phyloP scores from a whole-genome alignment of 2,797 vertebrate genomes.

The Avahi laniger region DNA sequence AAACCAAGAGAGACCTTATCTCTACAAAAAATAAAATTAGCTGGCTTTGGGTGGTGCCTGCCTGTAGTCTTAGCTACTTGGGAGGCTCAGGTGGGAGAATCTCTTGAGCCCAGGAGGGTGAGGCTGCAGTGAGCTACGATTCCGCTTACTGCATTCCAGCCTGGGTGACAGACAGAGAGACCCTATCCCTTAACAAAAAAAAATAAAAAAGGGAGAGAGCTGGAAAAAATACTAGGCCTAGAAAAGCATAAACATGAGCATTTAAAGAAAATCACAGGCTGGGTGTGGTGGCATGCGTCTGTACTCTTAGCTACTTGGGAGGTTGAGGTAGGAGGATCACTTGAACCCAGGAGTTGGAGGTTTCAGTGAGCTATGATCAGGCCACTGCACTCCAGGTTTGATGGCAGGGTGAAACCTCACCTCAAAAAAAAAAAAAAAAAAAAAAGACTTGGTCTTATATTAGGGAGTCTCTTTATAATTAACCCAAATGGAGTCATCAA shows the following conservation, averaged over 20 bases:
- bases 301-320: neutral
- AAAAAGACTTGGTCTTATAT: slow-evolving; percentile 91
- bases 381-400: neutral
- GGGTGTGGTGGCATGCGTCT: too few relatives aligned
- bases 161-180: neutral
- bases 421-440: neutral
- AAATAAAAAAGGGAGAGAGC: neutral
- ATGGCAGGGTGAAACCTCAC: neutral
- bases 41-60: too few relatives aligned
- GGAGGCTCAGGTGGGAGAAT: too few relatives aligned
- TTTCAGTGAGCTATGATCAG: neutral
- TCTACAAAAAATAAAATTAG: too few relatives aligned
- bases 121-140: neutral
- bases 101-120: neutral
- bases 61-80: too few relatives aligned
- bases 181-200: neutral
- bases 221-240: neutral
- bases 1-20: too few relatives aligned
- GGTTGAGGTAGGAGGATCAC: neutral
- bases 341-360: neutral
- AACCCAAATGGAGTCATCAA: slow-evolving; percentile 91
- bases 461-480: slow-evolving; percentile 93
- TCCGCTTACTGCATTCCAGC: neutral
- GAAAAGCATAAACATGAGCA: neutral
- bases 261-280: neutral